Evolutionary conservation across 2,888 invertebrate genomes (phyloP).

Genomic region (Agonopterix heracliana): DNA sequence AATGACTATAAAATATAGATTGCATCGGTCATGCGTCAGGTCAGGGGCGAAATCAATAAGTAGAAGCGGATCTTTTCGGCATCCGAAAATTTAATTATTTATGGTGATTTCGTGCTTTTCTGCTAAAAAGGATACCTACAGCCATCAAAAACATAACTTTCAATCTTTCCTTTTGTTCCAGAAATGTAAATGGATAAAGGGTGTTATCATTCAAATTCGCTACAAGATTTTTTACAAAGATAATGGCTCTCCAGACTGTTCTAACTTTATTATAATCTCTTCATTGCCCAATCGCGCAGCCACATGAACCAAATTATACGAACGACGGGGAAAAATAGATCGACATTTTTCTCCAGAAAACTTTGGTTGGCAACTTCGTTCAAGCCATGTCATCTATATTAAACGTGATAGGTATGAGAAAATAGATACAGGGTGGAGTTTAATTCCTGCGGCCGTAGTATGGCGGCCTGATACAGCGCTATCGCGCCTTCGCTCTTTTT

Average conservation of each 20-base stretch:
- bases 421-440: not conserved
- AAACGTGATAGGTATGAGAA: slow-evolving; percentile 3
- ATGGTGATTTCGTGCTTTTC: no score
- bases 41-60: no score
- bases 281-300: slow-evolving; percentile 51
- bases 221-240: slow-evolving; percentile 41
- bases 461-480: no score
- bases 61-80: no score
- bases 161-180: no score
- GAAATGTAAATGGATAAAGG: slow-evolving; percentile 10
- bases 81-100: no score
- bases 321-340: slow-evolving; percentile 57
- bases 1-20: no score
- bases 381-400: slow-evolving; percentile 16
- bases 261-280: slow-evolving; percentile 55
- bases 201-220: slow-evolving; percentile 33
- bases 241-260: slow-evolving; percentile 46
- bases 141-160: no score
- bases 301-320: slow-evolving; percentile 57
- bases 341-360: slow-evolving; percentile 47
- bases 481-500: no score
- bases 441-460: no score
- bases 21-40: no score
- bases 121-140: no score
- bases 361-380: slow-evolving; percentile 22